Base-by-base conservation (phyloP, 2,113 vertebrate genomes). In the Zosterops hypoxanthus region DNA sequence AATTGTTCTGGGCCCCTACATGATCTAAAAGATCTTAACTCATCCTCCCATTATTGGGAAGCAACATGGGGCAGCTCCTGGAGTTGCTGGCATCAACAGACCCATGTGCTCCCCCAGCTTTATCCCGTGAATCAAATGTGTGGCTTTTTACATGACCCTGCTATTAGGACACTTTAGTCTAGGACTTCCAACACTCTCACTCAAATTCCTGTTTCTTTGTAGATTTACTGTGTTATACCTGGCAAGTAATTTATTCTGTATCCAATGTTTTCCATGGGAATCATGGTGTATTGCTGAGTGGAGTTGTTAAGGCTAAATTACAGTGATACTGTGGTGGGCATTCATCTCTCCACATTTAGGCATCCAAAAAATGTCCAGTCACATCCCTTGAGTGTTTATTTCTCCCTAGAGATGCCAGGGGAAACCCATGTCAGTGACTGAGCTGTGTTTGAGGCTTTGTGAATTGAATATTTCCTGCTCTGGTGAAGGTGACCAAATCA, bases 361-460 rank as follows among this genome's bases (percentile, higher is more conserved):
- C 28, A 69, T 18, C 47, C 3, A 8, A 25, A 44, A 66, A 25
- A 9, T 46, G 34, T 50, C 60, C 52, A n/a, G 2, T 60, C 34
- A 42, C 57, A 71, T 16, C 14, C 41, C 49, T 39, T 0, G 1
- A 50, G 5, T 4, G 2, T 50, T 66, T 42, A 3, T 4, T 75
- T 82, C 47, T 88, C 47, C 44, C 33, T 28, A 8, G 16, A 26
- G 44, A 31, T 53, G 44, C 22, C 63, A 46, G 29, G 36, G 49
- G 23, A 26, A 64, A 10, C 5, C 19, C 15, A 6, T 9, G 12
- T 50, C 41, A 14, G 23, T 24, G 12, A 24, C 0, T 28, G 21
- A 60, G 14, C 20, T 29, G 3, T n/a, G 14, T 39, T 31, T 63
- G 52, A 77, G 52, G 18, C 6, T 13, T 2, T 11, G 5, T 59